Base-by-base conservation (phyloP, 2,797 vertebrate genomes). In the Urophycis tenuis region DNA sequence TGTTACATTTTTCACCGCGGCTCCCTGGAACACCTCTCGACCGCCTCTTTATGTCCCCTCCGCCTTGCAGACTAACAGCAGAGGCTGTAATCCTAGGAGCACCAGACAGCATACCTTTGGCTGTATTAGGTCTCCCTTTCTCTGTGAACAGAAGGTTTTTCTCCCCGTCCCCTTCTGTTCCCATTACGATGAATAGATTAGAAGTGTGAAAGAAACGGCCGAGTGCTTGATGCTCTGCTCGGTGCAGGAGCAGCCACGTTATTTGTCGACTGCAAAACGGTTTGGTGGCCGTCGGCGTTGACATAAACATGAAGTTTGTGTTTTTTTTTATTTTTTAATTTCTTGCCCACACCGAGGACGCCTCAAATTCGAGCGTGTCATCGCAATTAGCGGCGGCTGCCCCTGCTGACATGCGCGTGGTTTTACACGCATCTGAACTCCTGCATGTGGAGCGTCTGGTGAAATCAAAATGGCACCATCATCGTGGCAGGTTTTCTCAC, bases 401-500 rank as follows among this genome's bases (percentile, higher is more conserved):
- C 3, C 7, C 22, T 12, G 8, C 9, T 60, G 10, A 60, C 3
- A 19, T 49, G 17, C 45, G 25, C 10, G 53, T 60, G 53, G 19
- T 5, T 2, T n/a, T n/a, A 60, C 53, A 60, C 22, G 29, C 25
- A 67, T 67, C 60, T 3, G 60, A 11, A 5, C 29, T 60, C 22
- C 15, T 67, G 25, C 25, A 67, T 67, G 41, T 41, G n/a, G 8
- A 60, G 74, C 60, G 73, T 76, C 34, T 81, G 76, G 77, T 75
- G 60, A 71, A 81, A 86, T 84, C 81, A 86, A 91, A 90, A 90
- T 89, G 89, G 88, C 81, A 75, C 87, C 85, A 84, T 88, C 81
- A 82, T 89, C 86, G 85, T 81, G 85, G 78, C 79, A 83, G 85
- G 83, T 89, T 86, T 87, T 75, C 84, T 85, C 80, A 75, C 86